Percentiles rank a stretch among this genome's conserved stretches.
These are phyloP conservation scores for Aspiorhynchus laticeps DNA, from an alignment of 2,113 vertebrate genomes.

Conservation along the genomic window DNA sequence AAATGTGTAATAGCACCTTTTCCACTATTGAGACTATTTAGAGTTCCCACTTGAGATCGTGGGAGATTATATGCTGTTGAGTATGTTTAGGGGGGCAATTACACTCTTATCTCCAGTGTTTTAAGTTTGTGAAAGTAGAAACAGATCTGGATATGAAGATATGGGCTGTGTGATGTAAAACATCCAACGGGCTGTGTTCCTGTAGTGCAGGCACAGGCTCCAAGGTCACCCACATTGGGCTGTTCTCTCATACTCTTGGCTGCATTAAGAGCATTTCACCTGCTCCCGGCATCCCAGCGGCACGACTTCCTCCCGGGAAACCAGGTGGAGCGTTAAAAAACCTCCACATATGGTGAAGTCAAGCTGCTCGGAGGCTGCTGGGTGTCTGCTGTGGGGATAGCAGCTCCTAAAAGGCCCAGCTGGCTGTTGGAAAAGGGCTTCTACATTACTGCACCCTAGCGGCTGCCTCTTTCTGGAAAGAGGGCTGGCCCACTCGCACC, in stretches of 20 bases:
- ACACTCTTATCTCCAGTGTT: background rate
- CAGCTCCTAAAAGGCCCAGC: conserved; percentile 99
- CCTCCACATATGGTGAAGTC: conserved; percentile 99
- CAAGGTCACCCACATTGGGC: conserved; percentile 95
- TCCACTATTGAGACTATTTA: background rate
- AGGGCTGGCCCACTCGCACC: conserved; percentile 96
- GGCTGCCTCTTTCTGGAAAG: conserved; percentile 95
- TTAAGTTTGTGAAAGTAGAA: conserved; percentile 38
- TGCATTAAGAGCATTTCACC: conserved; percentile 99
- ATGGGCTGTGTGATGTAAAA: conserved; percentile 17
- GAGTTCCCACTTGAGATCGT: background rate
- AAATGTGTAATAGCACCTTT: background rate
- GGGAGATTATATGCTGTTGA: background rate
- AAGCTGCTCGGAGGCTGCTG: conserved; percentile 97
- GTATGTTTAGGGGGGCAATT: background rate
- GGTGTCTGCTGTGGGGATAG: conserved; percentile 98
- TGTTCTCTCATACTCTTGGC: conserved; percentile 94
- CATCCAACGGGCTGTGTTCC: conserved; percentile 75
- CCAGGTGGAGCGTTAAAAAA: conserved; percentile 89
- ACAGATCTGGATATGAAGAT: conserved; percentile 72
- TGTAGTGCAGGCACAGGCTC: conserved; percentile 80
- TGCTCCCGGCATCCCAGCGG: conserved; percentile 96
- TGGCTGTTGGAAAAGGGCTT: conserved; percentile 98
- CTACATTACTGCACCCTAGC: conserved; percentile 99
- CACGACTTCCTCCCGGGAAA: conserved; percentile 87